Conservation (phyloP, 2,113 vertebrate species). For the Pluvialis apricaria region DNA sequence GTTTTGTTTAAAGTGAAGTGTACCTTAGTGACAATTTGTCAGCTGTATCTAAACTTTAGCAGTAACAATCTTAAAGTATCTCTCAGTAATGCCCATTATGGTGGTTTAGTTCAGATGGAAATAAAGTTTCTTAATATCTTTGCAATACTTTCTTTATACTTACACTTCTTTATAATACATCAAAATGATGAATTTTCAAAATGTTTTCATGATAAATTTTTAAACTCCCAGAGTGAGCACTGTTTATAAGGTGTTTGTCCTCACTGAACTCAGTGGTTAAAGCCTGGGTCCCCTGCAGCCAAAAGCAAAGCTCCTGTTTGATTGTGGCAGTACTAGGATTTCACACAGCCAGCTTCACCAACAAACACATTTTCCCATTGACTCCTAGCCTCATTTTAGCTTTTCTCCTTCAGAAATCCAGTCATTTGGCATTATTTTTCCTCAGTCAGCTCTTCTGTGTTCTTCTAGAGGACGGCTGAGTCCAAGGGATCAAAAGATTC, state of each 20-base stretch:
- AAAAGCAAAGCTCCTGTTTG: not conserved
- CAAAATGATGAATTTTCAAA: not conserved
- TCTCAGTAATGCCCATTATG: not conserved
- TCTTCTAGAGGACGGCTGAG: not conserved
- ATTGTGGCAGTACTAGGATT: not conserved
- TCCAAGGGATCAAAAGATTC: constrained; percentile 43
- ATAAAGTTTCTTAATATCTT: not conserved
- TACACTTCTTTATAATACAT: not conserved
- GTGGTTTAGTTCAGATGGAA: not conserved
- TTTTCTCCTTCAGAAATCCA: not conserved
- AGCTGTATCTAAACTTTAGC: not conserved
- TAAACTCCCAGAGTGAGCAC: not conserved
- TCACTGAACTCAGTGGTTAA: not conserved
- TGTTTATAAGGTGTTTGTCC: not conserved
- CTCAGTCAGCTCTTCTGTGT: constrained; percentile 23
- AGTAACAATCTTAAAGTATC: not conserved
- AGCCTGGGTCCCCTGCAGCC: not conserved
- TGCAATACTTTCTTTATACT: not conserved
- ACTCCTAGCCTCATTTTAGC: not conserved
- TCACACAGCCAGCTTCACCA: not conserved
- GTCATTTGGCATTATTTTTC: constrained; percentile 30
- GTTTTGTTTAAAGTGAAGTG: not conserved
- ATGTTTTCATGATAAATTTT: not conserved
- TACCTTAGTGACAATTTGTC: not conserved
- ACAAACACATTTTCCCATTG: not conserved